These are phyloP conservation scores for Bombus consobrinus DNA, from an alignment of 1,140 invertebrate species.

Conservation along the genomic window DNA sequence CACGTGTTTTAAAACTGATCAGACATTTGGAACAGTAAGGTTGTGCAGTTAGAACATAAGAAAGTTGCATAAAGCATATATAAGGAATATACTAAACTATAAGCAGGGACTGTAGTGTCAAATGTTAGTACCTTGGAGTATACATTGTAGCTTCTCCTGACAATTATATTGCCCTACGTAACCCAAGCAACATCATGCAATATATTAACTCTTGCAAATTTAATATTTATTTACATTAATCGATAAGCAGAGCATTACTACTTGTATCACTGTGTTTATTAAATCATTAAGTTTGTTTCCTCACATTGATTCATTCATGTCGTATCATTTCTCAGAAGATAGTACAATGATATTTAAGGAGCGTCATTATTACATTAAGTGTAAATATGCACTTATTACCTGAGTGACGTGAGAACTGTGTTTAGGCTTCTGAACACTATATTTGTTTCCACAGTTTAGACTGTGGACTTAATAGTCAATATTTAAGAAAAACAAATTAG, in stretches of 20 bases:
- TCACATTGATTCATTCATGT: constrained; percentile 71
- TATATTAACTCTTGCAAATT: constrained; percentile 67
- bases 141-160: constrained; percentile 62
- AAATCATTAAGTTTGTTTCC: constrained; percentile 69
- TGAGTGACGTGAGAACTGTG: constrained; percentile 60
- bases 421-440: constrained; percentile 59
- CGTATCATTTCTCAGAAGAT: constrained; percentile 73
- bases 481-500: constrained; percentile 55
- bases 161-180: constrained; percentile 59
- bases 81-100: constrained; percentile 3
- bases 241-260: constrained; percentile 66
- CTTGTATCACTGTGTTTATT: constrained; percentile 72
- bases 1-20: background rate
- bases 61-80: constrained; percentile 3
- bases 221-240: constrained; percentile 73
- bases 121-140: constrained; percentile 69
- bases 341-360: constrained; percentile 63
- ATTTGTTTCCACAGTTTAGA: constrained; percentile 48
- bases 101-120: constrained; percentile 65
- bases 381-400: constrained; percentile 50
- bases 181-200: constrained; percentile 68
- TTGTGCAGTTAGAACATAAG: background rate
- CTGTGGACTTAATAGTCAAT: constrained; percentile 52
- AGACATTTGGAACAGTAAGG: constrained; percentile 7
- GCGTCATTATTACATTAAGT: constrained; percentile 53